These are phyloP conservation scores for Caloenas nicobarica DNA, from an alignment of 2,113 vertebrate genomes.

Conservation along the genomic window DNA sequence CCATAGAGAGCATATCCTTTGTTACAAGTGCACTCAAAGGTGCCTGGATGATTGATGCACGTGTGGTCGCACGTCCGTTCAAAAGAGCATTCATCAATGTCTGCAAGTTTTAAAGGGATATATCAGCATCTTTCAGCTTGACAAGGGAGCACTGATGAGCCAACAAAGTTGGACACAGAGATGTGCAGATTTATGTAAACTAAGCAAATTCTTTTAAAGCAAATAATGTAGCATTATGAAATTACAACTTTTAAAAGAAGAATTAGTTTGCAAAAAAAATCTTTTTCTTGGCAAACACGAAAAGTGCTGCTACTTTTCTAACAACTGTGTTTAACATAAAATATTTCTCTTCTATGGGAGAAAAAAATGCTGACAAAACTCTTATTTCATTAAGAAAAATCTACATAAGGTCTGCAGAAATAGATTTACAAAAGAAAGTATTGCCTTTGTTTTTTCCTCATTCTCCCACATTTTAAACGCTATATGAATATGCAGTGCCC, in stretches of 20 bases:
- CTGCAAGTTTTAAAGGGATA: conserved; percentile 79
- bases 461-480: neutral
- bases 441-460: neutral
- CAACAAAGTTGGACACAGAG: neutral
- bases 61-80: conserved; percentile 95
- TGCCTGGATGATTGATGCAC: conserved; percentile 92
- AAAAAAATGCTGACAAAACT: neutral
- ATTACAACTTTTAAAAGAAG: neutral
- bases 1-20: conserved; percentile 93
- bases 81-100: conserved; percentile 97
- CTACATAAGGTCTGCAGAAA: neutral
- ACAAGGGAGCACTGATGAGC: neutral
- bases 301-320: neutral
- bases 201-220: neutral
- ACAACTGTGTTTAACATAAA: neutral
- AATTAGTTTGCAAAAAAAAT: neutral
- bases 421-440: neutral
- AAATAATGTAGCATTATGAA: neutral
- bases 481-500: neutral
- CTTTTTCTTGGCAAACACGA: neutral
- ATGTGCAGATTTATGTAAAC: neutral
- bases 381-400: neutral
- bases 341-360: neutral
- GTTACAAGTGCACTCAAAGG: conserved; percentile 90
- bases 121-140: neutral